Base-by-base conservation (phyloP, 2,888 invertebrate species). In the Meloe dianella region DNA sequence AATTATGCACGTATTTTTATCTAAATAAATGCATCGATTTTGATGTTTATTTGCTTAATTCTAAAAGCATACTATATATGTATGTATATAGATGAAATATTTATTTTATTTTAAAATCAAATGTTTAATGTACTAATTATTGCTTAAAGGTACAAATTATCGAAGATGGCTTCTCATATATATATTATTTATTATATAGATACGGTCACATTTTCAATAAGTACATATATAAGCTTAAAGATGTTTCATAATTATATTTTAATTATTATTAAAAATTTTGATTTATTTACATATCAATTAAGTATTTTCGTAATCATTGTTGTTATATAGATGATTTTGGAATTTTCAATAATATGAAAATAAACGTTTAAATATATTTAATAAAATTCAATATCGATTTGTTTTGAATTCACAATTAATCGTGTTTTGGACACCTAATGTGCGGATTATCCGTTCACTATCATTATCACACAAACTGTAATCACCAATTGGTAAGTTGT, bases 401-500 rank as follows among this genome's bases (percentile, higher is more conserved):
- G 51, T 51, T 51, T 51, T 51, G 12, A 51, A 51, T 51, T 51
- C 10, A 3, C 51, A 51, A 51, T 51, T 51, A 51, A 51, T 51
- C 51, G 51, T 51, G 51, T 51, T 51, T 51, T 24, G 51, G 10
- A 2, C 6, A 51, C 22, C 51, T 22, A 1, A 51, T 51, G 22
- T 22, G 51, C 12, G 51, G 51, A 51, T 51, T 51, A 51, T 51
- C 51, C 22, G 24, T 22, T 22, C 10, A 12, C 51, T 51, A 51
- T 51, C 24, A 24, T 51, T 51, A 51, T 51, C 22, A 51, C 51
- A 51, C 51, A 51, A 51, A 51, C 24, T 24, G 51, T 51, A 51
- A 51, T 6, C 51, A 51, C 5, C 51, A 24, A 51, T 51, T 51
- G 51, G 51, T 51, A 22, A 51, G 51, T 51, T 51, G 22, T 51